Evolutionary conservation across 2,888 invertebrate genomes (phyloP).

Genomic region (Gastracanthus pulcherrimus): DNA sequence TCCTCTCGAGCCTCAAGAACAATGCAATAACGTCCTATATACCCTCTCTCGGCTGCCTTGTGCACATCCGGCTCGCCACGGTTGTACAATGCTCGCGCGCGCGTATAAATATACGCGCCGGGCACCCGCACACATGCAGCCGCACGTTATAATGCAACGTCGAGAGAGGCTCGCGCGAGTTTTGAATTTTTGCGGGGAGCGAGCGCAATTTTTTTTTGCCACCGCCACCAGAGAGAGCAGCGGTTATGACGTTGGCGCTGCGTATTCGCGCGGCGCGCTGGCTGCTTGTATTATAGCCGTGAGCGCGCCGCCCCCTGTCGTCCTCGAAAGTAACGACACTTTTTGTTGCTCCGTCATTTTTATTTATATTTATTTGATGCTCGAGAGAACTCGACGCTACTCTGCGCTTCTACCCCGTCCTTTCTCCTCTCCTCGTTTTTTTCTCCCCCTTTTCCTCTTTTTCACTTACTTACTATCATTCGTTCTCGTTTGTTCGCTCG

Average conservation of each 20-base stretch:
- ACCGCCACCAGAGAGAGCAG: no score
- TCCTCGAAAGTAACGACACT: slow-evolving; percentile 10
- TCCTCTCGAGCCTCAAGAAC: not conserved
- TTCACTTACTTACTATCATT: no score
- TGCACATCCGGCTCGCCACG: no score
- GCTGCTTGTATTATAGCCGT: no score
- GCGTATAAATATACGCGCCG: no score
- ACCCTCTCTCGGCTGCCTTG: no score
- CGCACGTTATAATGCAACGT: not conserved
- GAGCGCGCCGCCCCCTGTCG: not conserved
- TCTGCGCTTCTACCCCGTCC: not conserved
- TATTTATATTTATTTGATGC: slow-evolving; percentile 50
- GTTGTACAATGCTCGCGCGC: not conserved
- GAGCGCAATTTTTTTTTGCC: not conserved
- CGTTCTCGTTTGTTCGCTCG: no score
- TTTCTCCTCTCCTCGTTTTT: no score
- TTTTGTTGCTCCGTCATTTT: not conserved
- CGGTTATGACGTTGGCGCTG: slow-evolving; percentile 1
- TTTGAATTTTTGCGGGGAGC: slow-evolving; percentile 4
- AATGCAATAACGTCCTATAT: not conserved
- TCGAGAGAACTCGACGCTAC: slow-evolving; percentile 39
- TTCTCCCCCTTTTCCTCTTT: no score
- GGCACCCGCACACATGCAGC: not conserved
- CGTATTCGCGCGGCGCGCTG: no score
- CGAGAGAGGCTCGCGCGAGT: not conserved